A percentile compares a stretch with the other conserved stretches of the same genome.
Conservation (phyloP, 2,797 vertebrate genomes). For the Amphiprion clarkii region DNA sequence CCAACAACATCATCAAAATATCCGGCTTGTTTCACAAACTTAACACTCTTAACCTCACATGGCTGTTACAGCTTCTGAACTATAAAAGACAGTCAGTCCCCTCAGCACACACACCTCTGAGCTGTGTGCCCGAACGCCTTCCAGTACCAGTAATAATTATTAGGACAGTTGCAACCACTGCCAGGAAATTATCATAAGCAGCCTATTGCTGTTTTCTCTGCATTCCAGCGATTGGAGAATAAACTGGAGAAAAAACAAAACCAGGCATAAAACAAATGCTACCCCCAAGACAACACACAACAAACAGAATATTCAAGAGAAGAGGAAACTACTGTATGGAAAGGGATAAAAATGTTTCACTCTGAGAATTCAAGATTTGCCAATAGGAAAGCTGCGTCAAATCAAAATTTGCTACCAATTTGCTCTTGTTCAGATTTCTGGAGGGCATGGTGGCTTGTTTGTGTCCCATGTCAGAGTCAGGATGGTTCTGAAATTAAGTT, state of each 20-base stretch:
- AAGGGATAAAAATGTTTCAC: conserved; percentile 64
- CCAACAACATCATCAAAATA: conserved; percentile 4
- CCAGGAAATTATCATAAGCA: conserved; percentile 71
- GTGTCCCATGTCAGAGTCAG: conserved; percentile 53
- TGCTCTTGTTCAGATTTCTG: conserved; percentile 65
- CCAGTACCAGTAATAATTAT: conserved; percentile 62
- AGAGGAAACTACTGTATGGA: conserved; percentile 50
- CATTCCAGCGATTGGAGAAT: conserved; percentile 60
- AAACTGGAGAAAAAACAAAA: conserved; percentile 55
- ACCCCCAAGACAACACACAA: conserved; percentile 62
- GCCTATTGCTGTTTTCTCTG: conserved; percentile 68
- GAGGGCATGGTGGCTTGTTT: conserved; percentile 67
- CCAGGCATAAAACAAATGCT: conserved; percentile 58
- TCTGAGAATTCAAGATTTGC: conserved; percentile 71
- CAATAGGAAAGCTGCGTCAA: conserved; percentile 65
- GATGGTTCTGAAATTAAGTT: conserved; percentile 65
- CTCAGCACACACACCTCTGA: conserved; percentile 9
- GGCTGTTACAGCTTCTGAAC: conserved; percentile 2
- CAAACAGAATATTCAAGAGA: conserved; percentile 76
- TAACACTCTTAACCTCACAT: conserved; percentile 28
- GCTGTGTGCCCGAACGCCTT: conserved; percentile 43
- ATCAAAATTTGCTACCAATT: conserved; percentile 80
- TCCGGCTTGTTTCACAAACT: conserved; percentile 8
- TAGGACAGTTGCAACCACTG: conserved; percentile 69
- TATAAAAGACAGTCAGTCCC: conserved; percentile 6